Evolutionary conservation across 2,113 vertebrate genomes (phyloP).

Genomic region (Gasterosteus aculeatus): DNA sequence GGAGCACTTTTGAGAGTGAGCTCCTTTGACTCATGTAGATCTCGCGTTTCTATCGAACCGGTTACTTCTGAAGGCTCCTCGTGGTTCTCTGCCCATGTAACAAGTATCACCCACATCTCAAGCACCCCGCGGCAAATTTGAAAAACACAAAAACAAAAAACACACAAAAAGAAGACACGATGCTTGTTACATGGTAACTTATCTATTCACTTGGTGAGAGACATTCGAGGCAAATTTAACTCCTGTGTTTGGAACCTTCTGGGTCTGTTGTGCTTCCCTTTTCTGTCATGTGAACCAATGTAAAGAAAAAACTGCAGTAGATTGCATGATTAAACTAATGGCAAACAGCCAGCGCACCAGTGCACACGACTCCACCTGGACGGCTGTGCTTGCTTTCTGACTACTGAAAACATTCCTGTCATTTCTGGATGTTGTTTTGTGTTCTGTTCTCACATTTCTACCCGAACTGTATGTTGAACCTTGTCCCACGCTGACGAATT

Average conservation of each 20-base stretch:
- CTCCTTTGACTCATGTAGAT: conserved; percentile 83
- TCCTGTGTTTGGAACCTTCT: conserved; percentile 69
- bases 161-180: conserved; percentile 31
- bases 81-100: conserved; percentile 70
- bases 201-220: conserved; percentile 54
- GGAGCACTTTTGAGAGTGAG: conserved; percentile 68
- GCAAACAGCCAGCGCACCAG: conserved; percentile 72
- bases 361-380: conserved; percentile 71
- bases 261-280: conserved; percentile 77
- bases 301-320: conserved; percentile 65
- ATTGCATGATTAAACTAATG: conserved; percentile 78
- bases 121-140: conserved; percentile 39
- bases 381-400: conserved; percentile 74
- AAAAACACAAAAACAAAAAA: neutral
- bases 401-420: conserved; percentile 61
- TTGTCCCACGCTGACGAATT: conserved; percentile 33
- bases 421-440: conserved; percentile 69
- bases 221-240: conserved; percentile 59
- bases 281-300: conserved; percentile 76
- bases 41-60: conserved; percentile 90
- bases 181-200: conserved; percentile 75
- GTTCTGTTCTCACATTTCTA: conserved; percentile 60
- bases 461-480: conserved; percentile 50
- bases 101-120: conserved; percentile 68
- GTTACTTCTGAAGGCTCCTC: conserved; percentile 76